Evolutionary conservation across 2,888 invertebrate genomes (phyloP).

Genomic region (Erebia ligea): DNA sequence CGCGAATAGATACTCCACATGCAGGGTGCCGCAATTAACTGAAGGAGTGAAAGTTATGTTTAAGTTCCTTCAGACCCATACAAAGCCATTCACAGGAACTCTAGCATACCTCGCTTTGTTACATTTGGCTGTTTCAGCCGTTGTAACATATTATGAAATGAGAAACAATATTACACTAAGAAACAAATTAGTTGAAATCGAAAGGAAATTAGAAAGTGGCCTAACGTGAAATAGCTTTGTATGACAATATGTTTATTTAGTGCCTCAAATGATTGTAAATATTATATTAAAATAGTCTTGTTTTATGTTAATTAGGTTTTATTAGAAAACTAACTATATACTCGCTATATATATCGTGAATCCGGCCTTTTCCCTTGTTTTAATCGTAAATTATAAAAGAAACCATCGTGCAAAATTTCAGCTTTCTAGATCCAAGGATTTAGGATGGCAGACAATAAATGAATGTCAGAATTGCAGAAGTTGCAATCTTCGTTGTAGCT

Average conservation of each 20-base stretch:
- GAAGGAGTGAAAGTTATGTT: conserved; percentile 81
- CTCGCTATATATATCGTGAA: too few species aligned
- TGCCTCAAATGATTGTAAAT: conserved; percentile 8
- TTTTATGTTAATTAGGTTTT: neutral
- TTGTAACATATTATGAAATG: conserved; percentile 85
- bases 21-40: conserved; percentile 84
- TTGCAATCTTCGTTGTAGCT: too few species aligned
- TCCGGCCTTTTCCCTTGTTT: too few species aligned
- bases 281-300: neutral
- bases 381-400: too few species aligned
- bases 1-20: conserved; percentile 85
- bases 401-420: too few species aligned
- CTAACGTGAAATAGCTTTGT: neutral
- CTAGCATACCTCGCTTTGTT: conserved; percentile 72
- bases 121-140: conserved; percentile 81
- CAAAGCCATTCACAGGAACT: conserved; percentile 78
- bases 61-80: conserved; percentile 76
- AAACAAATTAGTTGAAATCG: conserved; percentile 64
- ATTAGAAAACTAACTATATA: neutral
- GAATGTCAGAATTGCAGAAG: too few species aligned
- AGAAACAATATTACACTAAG: conserved; percentile 72
- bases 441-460: too few species aligned
- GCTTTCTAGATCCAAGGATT: too few species aligned
- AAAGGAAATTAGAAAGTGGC: conserved; percentile 50
- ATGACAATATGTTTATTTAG: neutral